A percentile compares a stretch with the other conserved stretches of the same genome.
Conservation (phyloP, 2,888 invertebrate species). For the Peribatodes rhomboidaria region DNA sequence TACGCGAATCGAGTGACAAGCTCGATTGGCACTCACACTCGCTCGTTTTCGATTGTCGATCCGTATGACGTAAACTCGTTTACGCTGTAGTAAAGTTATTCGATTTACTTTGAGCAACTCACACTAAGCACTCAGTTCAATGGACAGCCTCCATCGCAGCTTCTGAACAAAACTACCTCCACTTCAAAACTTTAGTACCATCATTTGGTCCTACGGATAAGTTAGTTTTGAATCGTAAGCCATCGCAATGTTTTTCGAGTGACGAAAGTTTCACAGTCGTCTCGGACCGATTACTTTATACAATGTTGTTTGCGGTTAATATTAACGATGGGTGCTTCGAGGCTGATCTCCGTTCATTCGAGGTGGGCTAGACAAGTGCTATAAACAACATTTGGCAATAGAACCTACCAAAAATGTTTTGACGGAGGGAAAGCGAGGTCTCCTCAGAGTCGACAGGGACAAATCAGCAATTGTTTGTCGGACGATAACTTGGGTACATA, state of each 20-base stretch:
- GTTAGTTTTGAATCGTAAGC: background rate
- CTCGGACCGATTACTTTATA: conserved; percentile 20
- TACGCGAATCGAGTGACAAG: no score
- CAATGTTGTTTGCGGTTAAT: conserved; percentile 20
- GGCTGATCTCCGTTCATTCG: background rate
- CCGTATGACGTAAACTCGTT: no score
- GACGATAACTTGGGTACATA: no score
- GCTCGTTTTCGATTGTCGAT: no score
- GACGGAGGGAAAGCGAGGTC: no score
- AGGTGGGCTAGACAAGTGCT: background rate
- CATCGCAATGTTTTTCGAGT: conserved; percentile 18
- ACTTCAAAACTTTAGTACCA: background rate
- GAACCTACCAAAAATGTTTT: no score
- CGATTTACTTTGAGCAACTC: no score
- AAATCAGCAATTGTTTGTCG: no score
- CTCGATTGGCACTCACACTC: no score
- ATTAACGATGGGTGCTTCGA: conserved; percentile 4
- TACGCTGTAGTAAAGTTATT: no score
- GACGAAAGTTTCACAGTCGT: conserved; percentile 25
- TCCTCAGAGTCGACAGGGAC: no score
- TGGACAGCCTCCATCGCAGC: background rate
- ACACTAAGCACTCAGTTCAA: no score
- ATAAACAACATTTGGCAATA: background rate
- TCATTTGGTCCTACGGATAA: background rate
- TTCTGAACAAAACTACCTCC: background rate